phyloP scores from a whole-genome alignment of 1,140 invertebrate species.

The Zaprionus ghesquierei region DNA sequence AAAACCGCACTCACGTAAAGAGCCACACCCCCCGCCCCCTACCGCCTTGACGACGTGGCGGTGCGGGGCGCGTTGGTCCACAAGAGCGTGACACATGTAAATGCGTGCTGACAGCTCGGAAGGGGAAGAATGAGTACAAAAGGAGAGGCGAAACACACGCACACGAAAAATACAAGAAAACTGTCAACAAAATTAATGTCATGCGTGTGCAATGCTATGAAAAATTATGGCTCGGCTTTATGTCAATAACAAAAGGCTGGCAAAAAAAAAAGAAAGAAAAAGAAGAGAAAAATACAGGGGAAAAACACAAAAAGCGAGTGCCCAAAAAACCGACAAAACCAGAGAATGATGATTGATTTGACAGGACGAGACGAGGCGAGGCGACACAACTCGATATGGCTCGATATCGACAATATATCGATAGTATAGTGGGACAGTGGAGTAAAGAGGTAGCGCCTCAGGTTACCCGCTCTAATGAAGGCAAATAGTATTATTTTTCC shows the following conservation, averaged over 20 bases:
- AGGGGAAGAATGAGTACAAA: slow-evolving; percentile 63
- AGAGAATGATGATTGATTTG: slow-evolving; percentile 80
- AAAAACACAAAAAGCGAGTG: slow-evolving; percentile 6
- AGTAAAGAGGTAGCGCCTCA: slow-evolving; percentile 40
- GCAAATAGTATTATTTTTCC: slow-evolving; percentile 74
- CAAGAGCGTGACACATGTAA: slow-evolving; percentile 70
- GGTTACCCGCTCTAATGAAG: slow-evolving; percentile 74
- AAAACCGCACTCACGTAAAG: slow-evolving; percentile 52
- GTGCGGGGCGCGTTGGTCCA: slow-evolving; percentile 5
- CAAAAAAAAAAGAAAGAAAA: slow-evolving; percentile 14
- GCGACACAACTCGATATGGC: slow-evolving; percentile 31
- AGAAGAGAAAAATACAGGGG: too few relatives aligned
- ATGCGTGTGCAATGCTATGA: slow-evolving; percentile 79
- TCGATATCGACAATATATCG: slow-evolving; percentile 19
- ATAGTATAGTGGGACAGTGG: background rate
- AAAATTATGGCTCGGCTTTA: slow-evolving; percentile 78
- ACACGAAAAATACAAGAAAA: slow-evolving; percentile 71
- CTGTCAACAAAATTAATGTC: slow-evolving; percentile 82
- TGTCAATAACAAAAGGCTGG: slow-evolving; percentile 72
- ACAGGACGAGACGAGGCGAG: slow-evolving; percentile 55
- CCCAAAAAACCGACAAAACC: slow-evolving; percentile 7
- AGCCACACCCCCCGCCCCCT: background rate
- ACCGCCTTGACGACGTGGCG: background rate
- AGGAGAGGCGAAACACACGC: slow-evolving; percentile 18
- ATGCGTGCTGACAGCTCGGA: slow-evolving; percentile 72